phyloP scores from a whole-genome alignment of 2,888 invertebrate genomes.

The Tillus elongatus region DNA sequence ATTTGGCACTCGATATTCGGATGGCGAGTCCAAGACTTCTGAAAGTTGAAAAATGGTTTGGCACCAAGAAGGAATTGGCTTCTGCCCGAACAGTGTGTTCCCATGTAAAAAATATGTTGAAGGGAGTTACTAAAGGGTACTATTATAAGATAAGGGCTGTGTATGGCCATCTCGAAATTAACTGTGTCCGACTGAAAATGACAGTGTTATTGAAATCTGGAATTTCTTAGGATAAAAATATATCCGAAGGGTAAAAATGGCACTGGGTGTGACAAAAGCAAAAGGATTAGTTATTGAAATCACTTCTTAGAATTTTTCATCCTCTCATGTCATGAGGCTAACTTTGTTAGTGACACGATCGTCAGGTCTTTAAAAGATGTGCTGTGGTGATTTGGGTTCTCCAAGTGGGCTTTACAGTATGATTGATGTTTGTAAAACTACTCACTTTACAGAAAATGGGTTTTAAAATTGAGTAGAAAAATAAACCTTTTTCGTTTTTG shows the following conservation, averaged over 20 bases:
- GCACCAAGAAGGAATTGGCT: slow-evolving; percentile 94
- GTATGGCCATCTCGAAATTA: slow-evolving; percentile 99
- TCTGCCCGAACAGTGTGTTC: slow-evolving; percentile 97
- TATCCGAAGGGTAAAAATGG: slow-evolving; percentile 76
- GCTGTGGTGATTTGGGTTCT: too few relatives aligned
- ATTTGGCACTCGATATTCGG: slow-evolving; percentile 90
- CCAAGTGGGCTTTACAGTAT: too few relatives aligned
- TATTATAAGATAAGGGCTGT: slow-evolving; percentile 99
- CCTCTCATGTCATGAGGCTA: too few relatives aligned
- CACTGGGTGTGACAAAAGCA: slow-evolving; percentile 89
- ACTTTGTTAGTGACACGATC: too few relatives aligned
- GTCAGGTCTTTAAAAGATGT: too few relatives aligned
- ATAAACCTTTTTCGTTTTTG: too few relatives aligned
- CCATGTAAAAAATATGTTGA: slow-evolving; percentile 99
- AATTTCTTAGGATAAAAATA: slow-evolving; percentile 99
- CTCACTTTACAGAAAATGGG: too few relatives aligned
- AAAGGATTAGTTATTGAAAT: slow-evolving; percentile 97
- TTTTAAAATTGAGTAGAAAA: too few relatives aligned
- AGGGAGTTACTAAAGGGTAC: slow-evolving; percentile 89
- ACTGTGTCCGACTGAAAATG: slow-evolving; percentile 87
- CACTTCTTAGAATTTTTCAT: too few relatives aligned
- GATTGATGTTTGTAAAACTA: too few relatives aligned
- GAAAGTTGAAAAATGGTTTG: slow-evolving; percentile 97
- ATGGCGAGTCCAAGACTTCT: slow-evolving; percentile 65
- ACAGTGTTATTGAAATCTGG: slow-evolving; percentile 86